Percentiles rank a stretch among this genome's conserved stretches.
These are phyloP conservation scores for Philereme transversata DNA, from an alignment of 2,888 invertebrate genomes.

Conservation along the genomic window DNA sequence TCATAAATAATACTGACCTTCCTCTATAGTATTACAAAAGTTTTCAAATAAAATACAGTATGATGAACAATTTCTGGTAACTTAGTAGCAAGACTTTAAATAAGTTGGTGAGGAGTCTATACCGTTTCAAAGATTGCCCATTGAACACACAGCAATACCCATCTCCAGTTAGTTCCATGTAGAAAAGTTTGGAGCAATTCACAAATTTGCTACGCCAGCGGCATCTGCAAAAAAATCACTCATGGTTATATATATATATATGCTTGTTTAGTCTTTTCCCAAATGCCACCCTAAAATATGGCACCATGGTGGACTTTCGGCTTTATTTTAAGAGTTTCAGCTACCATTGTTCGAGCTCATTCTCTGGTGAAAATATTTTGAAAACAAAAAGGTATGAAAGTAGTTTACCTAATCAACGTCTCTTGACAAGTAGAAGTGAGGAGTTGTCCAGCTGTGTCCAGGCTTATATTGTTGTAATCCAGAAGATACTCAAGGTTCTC, in stretches of 20 bases:
- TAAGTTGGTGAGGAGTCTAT: not conserved
- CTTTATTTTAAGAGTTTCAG: too few relatives aligned
- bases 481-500: conserved; percentile 50
- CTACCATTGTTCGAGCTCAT: too few relatives aligned
- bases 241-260: too few relatives aligned
- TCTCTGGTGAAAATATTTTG: not conserved
- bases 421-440: conserved; percentile 60
- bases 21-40: too few relatives aligned
- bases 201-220: conserved; percentile 58
- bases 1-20: too few relatives aligned
- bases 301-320: too few relatives aligned
- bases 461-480: conserved; percentile 50
- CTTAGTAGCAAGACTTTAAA: too few relatives aligned
- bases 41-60: too few relatives aligned
- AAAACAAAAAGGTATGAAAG: not conserved
- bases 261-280: too few relatives aligned
- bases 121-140: conserved; percentile 62
- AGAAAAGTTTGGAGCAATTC: conserved; percentile 74
- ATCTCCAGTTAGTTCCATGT: conserved; percentile 74
- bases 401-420: conserved; percentile 53
- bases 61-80: too few relatives aligned
- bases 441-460: conserved; percentile 46
- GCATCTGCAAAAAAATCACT: conserved; percentile 58
- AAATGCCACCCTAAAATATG: too few relatives aligned
- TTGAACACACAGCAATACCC: conserved; percentile 85